A percentile compares a stretch with the other conserved stretches of the same genome.
phyloP scores from a whole-genome alignment of 2,113 vertebrate species.

The Cnemophilus loriae region DNA sequence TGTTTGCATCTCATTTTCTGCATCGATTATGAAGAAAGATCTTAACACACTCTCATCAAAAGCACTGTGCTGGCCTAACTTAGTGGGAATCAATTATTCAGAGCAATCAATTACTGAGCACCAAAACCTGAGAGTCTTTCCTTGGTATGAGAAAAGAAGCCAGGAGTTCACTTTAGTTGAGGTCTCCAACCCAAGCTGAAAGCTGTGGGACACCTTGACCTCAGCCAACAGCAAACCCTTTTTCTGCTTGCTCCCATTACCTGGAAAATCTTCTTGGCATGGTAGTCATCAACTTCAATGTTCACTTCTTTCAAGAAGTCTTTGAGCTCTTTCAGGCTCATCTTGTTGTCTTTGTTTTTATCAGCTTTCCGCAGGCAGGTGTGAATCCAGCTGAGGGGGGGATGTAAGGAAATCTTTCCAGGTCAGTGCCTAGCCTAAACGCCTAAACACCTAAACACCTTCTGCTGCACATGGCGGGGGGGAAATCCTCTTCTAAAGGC shows the following conservation, averaged over 20 bases:
- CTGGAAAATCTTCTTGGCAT: conserved; percentile 84
- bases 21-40: neutral
- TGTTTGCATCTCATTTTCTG: neutral
- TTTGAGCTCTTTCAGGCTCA: conserved; percentile 92
- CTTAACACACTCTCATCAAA: neutral
- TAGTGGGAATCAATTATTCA: neutral
- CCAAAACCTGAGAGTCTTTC: neutral
- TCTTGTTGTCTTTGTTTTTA: conserved; percentile 92
- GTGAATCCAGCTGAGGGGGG: conserved; percentile 85
- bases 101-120: neutral
- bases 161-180: neutral
- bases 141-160: neutral
- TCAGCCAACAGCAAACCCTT: neutral
- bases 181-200: neutral
- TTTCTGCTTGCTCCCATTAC: conserved; percentile 59
- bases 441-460: neutral
- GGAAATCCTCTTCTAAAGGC: neutral
- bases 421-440: neutral
- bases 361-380: conserved; percentile 91
- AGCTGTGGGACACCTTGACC: neutral
- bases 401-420: conserved; percentile 77
- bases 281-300: conserved; percentile 82
- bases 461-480: neutral
- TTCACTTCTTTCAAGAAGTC: conserved; percentile 90
- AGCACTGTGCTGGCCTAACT: neutral